Evolutionary conservation across 2,888 invertebrate species (phyloP).

Genomic region (Meloe dianella): DNA sequence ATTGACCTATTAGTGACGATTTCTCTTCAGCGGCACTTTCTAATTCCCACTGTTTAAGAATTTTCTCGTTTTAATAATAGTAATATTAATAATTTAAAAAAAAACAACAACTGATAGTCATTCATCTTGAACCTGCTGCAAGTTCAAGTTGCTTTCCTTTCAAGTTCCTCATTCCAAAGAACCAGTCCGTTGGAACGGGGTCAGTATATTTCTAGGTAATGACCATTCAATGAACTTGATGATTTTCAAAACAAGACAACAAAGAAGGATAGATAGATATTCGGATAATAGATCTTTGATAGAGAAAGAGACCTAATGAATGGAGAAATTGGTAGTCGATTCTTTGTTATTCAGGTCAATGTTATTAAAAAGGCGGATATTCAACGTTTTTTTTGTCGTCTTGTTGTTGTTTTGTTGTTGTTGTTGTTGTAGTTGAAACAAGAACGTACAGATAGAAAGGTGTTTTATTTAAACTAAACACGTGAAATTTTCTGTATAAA

Average conservation of each 20-base stretch:
- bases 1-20: background rate
- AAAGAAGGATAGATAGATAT: constrained; percentile 32
- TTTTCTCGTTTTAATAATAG: background rate
- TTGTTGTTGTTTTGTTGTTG: constrained; percentile 23
- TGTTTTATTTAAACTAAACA: constrained; percentile 7
- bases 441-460: constrained; percentile 13
- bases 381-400: constrained; percentile 34
- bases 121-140: constrained; percentile 41
- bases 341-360: constrained; percentile 45
- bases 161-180: constrained; percentile 51
- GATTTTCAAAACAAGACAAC: constrained; percentile 38
- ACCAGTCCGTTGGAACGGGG: constrained; percentile 53
- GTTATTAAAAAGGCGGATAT: constrained; percentile 50
- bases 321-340: constrained; percentile 39
- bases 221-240: constrained; percentile 54
- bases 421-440: constrained; percentile 10
- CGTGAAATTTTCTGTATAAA: constrained; percentile 19
- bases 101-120: constrained; percentile 18
- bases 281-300: background rate
- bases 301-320: constrained; percentile 19
- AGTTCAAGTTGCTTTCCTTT: constrained; percentile 36
- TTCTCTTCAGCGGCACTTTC: constrained; percentile 48
- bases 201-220: constrained; percentile 57
- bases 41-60: constrained; percentile 40
- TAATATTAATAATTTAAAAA: background rate